A percentile compares a stretch with the other conserved stretches of the same genome.
Conservation (phyloP, 2,888 invertebrate species). For the Leptothorax acervorum region DNA sequence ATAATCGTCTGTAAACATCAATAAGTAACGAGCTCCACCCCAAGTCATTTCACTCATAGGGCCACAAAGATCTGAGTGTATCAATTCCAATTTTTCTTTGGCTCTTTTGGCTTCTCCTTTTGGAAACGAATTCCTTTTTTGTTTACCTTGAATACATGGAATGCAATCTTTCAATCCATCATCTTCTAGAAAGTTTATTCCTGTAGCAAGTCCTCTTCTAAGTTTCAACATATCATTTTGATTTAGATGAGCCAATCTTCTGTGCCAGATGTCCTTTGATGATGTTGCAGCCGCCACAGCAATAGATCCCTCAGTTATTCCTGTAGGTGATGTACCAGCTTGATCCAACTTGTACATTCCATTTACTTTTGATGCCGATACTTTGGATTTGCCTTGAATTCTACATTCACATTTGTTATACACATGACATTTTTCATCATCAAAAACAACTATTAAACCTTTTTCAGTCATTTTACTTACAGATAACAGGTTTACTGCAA, state of each 20-base stretch:
- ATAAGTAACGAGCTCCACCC: neutral
- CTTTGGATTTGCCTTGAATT: neutral
- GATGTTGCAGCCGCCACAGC: neutral
- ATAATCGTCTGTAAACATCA: neutral
- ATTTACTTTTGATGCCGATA: neutral
- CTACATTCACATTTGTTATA: neutral
- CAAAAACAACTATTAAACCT: no score
- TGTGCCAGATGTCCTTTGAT: conserved; percentile 28
- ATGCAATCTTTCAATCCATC: neutral
- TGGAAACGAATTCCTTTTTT: neutral
- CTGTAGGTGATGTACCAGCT: neutral
- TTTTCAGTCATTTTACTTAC: no score
- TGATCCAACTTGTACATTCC: neutral
- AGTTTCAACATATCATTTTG: neutral
- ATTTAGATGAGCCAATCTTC: conserved; percentile 13
- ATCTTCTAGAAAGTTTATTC: neutral
- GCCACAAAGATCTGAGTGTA: conserved; percentile 18
- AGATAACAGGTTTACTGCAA: no score
- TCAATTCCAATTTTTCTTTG: neutral
- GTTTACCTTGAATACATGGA: conserved; percentile 18
- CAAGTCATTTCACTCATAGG: neutral
- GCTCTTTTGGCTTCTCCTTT: neutral
- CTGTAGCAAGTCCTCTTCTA: neutral
- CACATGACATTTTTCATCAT: neutral
- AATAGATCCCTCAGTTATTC: neutral